phyloP scores from a whole-genome alignment of 2,797 vertebrate genomes.

The Mormyrops attenuatus region DNA sequence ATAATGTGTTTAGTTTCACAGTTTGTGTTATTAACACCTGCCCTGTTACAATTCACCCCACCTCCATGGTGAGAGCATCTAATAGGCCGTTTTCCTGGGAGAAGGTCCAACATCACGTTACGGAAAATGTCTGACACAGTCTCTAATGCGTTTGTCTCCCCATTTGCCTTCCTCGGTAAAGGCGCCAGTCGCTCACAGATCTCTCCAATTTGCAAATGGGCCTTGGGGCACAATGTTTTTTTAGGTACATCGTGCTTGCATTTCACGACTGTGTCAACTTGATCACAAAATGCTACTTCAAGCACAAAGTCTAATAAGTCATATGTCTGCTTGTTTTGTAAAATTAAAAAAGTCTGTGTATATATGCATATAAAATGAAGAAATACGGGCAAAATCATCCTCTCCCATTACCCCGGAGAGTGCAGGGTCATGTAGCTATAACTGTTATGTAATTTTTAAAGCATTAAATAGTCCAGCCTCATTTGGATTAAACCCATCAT shows the following conservation, averaged over 20 bases:
- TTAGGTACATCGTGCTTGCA: neutral
- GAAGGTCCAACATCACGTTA: neutral
- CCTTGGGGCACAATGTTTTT: neutral
- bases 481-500: conserved; percentile 62
- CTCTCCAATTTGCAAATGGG: neutral
- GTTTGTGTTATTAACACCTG: neutral
- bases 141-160: neutral
- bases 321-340: neutral
- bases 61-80: neutral
- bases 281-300: neutral
- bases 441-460: conserved; percentile 64
- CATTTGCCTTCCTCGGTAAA: neutral
- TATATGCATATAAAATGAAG: neutral
- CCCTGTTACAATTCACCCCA: neutral
- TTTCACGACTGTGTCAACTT: neutral
- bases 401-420: conserved; percentile 28
- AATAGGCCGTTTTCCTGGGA: neutral
- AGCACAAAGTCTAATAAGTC: neutral
- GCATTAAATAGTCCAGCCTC: conserved; percentile 57
- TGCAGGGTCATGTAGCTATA: conserved; percentile 57
- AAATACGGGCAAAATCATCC: neutral
- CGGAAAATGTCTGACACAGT: neutral
- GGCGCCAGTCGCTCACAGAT: neutral
- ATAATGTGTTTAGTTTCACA: neutral
- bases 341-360: conserved; percentile 7